Conservation (phyloP, 92 coral and sea anemone species). For the Umimayanthus chanpuru region DNA sequence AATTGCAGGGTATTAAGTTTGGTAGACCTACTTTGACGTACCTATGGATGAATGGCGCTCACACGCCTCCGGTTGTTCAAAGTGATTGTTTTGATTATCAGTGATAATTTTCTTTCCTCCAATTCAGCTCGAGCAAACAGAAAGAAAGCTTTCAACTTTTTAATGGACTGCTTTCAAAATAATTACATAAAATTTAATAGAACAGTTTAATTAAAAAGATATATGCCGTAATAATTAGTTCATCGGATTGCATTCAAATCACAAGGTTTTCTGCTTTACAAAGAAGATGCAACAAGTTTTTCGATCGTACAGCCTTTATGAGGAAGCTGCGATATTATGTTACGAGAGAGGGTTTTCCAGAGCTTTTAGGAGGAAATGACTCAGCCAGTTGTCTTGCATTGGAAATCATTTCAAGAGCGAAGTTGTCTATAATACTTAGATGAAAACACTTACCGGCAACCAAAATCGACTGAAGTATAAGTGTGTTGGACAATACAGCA, state of each 20-base stretch:
- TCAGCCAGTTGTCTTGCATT: neutral
- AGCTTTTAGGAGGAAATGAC: neutral
- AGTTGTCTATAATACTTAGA: too few relatives aligned
- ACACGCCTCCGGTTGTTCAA: too few relatives aligned
- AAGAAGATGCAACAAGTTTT: neutral
- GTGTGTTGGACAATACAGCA: neutral
- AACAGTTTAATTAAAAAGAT: neutral
- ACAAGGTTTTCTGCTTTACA: neutral
- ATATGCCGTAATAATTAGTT: neutral
- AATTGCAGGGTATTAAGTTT: too few relatives aligned
- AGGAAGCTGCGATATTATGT: neutral
- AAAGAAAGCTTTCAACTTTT: neutral
- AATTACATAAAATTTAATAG: neutral
- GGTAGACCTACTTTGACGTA: too few relatives aligned
- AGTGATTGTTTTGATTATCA: too few relatives aligned
- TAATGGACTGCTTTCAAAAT: neutral
- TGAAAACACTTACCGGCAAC: constrained; percentile 3
- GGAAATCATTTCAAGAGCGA: neutral
- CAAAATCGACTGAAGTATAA: neutral
- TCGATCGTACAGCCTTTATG: neutral
- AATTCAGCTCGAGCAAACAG: neutral
- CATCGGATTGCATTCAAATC: neutral
- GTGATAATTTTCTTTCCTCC: neutral
- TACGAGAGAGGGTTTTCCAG: neutral
- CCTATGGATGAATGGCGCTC: too few relatives aligned